Evolutionary conservation across 2,888 invertebrate species (phyloP), one percentile per base, ranked within the genome.

Genomic region (Trichopria drosophilae): DNA sequence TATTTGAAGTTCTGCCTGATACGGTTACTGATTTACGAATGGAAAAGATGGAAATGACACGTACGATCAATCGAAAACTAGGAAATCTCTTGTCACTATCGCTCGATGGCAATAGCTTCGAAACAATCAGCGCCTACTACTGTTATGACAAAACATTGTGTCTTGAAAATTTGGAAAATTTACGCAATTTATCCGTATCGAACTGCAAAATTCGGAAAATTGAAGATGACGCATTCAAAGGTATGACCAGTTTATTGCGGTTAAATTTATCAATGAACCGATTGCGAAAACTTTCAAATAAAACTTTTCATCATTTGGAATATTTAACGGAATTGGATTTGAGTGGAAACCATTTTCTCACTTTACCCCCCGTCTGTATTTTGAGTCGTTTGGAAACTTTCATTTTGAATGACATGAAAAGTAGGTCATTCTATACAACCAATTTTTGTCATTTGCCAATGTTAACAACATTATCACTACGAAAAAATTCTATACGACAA

Each of bases 31-130:
- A 65, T 20, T 56, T 67, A 15, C 55, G 64, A 34, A 43, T 64
- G 10, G 61, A 65, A 24, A 59, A 61, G 13, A 61, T 58, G 26
- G 18, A 28, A 10, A 57, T 62, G n/a, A n/a, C n/a, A n/a, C n/a
- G n/a, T n/a, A n/a, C n/a, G n/a, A n/a, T n/a, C n/a, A 65, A 65
- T 29, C 35, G 44, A 12, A 64, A 66, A 18, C 32, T 66, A 9
- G 43, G 52, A 1, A 58, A 63, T 28, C n/a, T 67, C 1, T 34
- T 52, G 5, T 62, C 58, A 6, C 43, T 66, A 4, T 63, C 57
- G 31, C 44, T 67, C 12, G 66, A 64, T 34, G 60, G 59, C 4
- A 67, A 67, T 34, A 29, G 31, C 2, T 59, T 67, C 3, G 13
- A 45, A 19, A 53, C 57, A 13, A 54, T 66, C 20, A 63, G 64